These are phyloP conservation scores for Picus viridis DNA, from an alignment of 2,797 vertebrate species.

Conservation along the genomic window DNA sequence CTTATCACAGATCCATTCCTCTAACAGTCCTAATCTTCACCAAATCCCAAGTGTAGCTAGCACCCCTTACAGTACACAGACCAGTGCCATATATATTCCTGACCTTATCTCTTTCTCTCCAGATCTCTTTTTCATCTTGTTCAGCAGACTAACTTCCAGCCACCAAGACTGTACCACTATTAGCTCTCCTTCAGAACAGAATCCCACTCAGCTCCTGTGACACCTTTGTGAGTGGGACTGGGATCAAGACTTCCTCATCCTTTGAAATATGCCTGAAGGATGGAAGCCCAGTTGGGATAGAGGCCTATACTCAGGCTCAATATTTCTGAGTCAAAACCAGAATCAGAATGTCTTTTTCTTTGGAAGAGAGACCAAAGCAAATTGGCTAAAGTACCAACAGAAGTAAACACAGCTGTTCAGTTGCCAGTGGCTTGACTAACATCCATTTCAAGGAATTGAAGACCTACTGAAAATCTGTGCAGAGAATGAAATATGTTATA, in stretches of 20 bases:
- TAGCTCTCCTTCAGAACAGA: not conserved
- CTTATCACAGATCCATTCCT: not conserved
- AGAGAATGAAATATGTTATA: not conserved
- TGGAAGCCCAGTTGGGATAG: not conserved
- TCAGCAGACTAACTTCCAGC: not conserved
- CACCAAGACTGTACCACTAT: not conserved
- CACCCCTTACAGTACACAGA: not conserved
- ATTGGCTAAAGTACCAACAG: slow-evolving; percentile 17
- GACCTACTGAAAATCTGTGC: slow-evolving; percentile 1
- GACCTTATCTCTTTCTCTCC: not conserved
- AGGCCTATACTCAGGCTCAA: not conserved
- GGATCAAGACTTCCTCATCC: not conserved
- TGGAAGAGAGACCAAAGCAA: slow-evolving; percentile 17
- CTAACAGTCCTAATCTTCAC: not conserved
- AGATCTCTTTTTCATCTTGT: not conserved
- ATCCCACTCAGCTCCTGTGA: not conserved
- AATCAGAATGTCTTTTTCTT: not conserved
- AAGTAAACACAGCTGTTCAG: slow-evolving; percentile 24
- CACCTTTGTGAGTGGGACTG: not conserved
- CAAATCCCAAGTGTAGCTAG: not conserved
- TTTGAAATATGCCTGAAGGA: not conserved
- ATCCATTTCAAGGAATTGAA: slow-evolving; percentile 20
- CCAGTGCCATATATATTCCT: not conserved
- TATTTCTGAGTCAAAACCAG: not conserved
- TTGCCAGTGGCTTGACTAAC: slow-evolving; percentile 23